Evolutionary conservation across 2,888 invertebrate species (phyloP), one percentile per base, ranked within the genome.

Genomic region (Chirona hameri): DNA sequence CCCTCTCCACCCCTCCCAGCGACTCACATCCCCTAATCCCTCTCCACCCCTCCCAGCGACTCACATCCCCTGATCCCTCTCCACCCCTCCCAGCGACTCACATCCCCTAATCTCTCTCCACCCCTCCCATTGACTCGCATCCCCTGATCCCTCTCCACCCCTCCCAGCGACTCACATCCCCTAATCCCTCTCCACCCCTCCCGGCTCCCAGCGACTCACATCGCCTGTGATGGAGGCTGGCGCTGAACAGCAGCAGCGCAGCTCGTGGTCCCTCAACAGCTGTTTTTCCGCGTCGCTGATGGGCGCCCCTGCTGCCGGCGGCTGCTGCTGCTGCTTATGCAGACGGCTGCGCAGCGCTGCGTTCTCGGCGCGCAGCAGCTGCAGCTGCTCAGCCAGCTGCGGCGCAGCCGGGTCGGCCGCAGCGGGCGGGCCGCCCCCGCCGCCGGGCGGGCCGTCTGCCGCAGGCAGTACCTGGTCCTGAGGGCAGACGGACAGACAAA

Each of bases 341-440:
- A 89, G 86, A 79, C 87, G 86, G 27, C 87, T 87, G 82, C 87
- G 87, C 65, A 89, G 86, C 57, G 86, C 84, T 81, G 86, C 86
- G 85, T 89, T 89, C 85, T 89, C 88, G 55, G 85, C 85, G 27
- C 86, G 86, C 79, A 88, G 84, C 81, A 86, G 84, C 81, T 88
- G 87, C 31, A 88, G 76, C 76, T 76, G 76, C 76, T 76, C 46
- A 21, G 92, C 91, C 86, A 93, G 88, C 87, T 93, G 92, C 82
- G 90, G 89, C 83, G 81, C 90, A 91, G 87, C 92, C 92, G 52
- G 86, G 92, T 89, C 87, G 92, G 92, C 82, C 91, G 92, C 60
- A 92, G 90, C 4, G 92, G 92, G 14, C 92, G 91, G 65, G 92
- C 24, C n/a, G 24, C 31, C 39, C 27, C 31, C 24, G 46, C 24